Evolutionary conservation across 2,113 vertebrate genomes (phyloP), one percentile per base, ranked within the genome.

Genomic region (Aegithalos caudatus): DNA sequence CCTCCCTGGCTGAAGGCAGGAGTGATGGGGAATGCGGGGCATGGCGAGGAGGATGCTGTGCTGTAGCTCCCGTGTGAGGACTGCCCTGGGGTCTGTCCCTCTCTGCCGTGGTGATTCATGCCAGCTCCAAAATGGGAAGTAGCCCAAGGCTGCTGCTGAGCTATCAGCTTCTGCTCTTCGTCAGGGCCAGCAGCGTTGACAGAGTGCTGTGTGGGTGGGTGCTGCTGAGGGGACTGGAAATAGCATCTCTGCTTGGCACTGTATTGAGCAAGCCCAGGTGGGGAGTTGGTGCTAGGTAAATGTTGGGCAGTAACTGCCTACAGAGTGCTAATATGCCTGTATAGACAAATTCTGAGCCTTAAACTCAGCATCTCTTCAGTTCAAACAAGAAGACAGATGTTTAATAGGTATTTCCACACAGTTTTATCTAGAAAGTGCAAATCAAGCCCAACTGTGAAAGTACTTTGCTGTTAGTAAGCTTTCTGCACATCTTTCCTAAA

Each of bases 201-300:
- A 33, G 58, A 37, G 65, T 7, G 69, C 65, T 66, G 65, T 44
- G 83, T 66, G 85, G 57, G 73, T 40, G 85, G 57, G n/a, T 66
- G 70, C 51, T 85, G 70, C 85, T 90, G 48, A 51, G 7, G 29
- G 81, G n/a, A 27, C 70, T 92, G 74, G 45, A 95, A 85, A 80
- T 82, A 88, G 74, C 87, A 61, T 82, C 66, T 79, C 70, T 85
- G 56, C 81, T 54, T 69, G 88, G 90, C 44, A 6, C 47, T 72
- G 54, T 7, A 17, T 18, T 12, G 69, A 86, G 76, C 67, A 47
- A 73, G 45, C 66, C 62, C 66, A 77, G 62, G 82, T 86, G 71
- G 37, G 81, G 48, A 85, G 65, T 31, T 81, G 70, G 24, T 93
- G 60, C 79, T 73, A 86, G 91, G 92, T 90, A 56, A 69, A 65